Percentiles rank a stretch among this genome's conserved stretches.
Evolutionary conservation across 2,113 vertebrate species (phyloP).

Genomic region (Neolamprologus cancellatus): DNA sequence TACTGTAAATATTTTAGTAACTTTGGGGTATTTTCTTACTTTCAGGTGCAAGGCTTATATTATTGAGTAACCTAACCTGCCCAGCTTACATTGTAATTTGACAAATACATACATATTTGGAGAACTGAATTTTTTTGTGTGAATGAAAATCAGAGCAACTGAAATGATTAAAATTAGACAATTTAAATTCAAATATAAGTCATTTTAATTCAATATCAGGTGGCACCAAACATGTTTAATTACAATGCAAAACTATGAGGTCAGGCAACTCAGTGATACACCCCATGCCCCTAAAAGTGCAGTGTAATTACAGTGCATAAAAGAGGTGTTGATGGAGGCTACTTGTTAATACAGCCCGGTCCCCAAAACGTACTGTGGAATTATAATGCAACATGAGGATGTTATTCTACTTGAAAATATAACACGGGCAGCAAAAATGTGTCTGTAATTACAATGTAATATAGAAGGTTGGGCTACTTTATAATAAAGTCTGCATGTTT

Average conservation of each 20-base stretch:
- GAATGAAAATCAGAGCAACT: neutral
- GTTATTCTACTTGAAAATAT: neutral
- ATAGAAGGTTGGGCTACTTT: accelerated
- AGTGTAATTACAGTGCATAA: neutral
- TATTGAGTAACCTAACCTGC: neutral
- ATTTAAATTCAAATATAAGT: neutral
- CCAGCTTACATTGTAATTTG: neutral
- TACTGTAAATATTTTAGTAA: neutral
- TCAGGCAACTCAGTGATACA: neutral
- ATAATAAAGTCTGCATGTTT: neutral
- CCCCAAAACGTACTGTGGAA: accelerated
- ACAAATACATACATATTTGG: neutral
- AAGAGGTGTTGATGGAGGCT: neutral
- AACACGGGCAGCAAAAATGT: neutral
- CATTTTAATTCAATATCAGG: neutral
- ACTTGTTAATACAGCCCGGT: neutral
- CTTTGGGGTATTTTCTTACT: neutral
- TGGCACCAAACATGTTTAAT: neutral
- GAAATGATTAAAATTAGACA: neutral
- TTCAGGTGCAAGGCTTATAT: neutral
- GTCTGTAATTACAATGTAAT: neutral
- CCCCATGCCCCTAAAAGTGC: neutral
- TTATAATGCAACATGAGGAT: neutral
- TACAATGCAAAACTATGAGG: neutral
- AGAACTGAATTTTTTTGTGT: neutral